These are phyloP conservation scores for Lophotis ruficrista DNA, from an alignment of 2,113 vertebrate species.

Conservation along the genomic window DNA sequence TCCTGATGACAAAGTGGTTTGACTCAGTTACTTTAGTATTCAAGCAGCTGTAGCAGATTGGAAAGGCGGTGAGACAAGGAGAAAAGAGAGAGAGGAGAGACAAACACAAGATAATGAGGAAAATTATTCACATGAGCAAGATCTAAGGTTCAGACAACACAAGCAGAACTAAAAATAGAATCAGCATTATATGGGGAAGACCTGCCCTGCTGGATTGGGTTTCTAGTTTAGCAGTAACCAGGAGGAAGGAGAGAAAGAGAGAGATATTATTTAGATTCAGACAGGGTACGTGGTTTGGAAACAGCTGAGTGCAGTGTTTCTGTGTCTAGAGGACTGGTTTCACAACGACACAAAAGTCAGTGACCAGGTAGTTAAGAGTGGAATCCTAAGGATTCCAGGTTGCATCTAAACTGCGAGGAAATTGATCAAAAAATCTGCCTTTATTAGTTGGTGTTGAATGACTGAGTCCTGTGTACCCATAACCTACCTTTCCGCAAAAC, in stretches of 20 bases:
- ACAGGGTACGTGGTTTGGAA: background rate
- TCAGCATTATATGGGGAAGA: conserved; percentile 1
- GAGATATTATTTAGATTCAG: background rate
- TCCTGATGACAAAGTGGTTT: conserved; percentile 45
- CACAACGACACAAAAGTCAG: background rate
- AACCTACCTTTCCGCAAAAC: background rate
- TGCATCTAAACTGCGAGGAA: background rate
- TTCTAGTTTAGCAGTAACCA: background rate
- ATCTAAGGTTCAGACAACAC: conserved; percentile 56
- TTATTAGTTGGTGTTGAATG: background rate
- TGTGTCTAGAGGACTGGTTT: background rate
- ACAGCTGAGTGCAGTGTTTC: background rate
- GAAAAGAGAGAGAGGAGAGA: conserved; percentile 35
- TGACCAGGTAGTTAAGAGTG: background rate
- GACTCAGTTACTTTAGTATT: conserved; percentile 51
- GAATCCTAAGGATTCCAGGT: background rate
- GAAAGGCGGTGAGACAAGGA: conserved; percentile 49
- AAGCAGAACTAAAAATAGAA: conserved; percentile 49
- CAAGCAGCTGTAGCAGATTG: conserved; percentile 45
- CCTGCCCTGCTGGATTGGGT: background rate
- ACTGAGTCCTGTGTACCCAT: background rate
- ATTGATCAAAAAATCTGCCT: background rate
- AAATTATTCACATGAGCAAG: conserved; percentile 58
- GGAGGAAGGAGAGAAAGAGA: background rate
- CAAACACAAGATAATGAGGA: background rate